Percentiles rank a stretch among this genome's conserved stretches.
Evolutionary conservation across 2,888 invertebrate species (phyloP).

Genomic region (Hololepta plana): DNA sequence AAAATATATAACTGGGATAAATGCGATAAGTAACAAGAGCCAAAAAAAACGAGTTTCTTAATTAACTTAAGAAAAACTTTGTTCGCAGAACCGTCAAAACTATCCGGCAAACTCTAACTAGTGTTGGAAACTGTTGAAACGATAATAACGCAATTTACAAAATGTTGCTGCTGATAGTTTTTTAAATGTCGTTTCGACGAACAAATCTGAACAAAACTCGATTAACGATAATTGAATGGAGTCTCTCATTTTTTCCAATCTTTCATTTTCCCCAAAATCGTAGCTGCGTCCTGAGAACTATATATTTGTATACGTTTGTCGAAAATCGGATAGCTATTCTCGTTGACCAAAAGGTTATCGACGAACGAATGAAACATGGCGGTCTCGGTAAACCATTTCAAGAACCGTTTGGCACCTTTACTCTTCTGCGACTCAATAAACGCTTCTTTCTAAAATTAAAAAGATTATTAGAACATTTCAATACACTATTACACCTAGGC

Average conservation of each 20-base stretch:
- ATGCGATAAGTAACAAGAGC: too few relatives aligned
- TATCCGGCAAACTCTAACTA: too few relatives aligned
- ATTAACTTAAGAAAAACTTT: too few relatives aligned
- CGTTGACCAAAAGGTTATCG: slow-evolving; percentile 26
- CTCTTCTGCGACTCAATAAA: slow-evolving; percentile 41
- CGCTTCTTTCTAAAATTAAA: slow-evolving; percentile 45
- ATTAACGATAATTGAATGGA: slow-evolving; percentile 1
- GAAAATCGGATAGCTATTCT: slow-evolving; percentile 20
- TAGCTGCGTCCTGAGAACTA: slow-evolving; percentile 19
- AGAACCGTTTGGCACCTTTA: slow-evolving; percentile 50
- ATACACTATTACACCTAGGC: too few relatives aligned
- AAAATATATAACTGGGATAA: too few relatives aligned
- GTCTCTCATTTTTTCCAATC: slow-evolving; percentile 16
- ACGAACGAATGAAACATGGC: slow-evolving; percentile 69
- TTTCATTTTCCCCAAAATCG: slow-evolving; percentile 22
- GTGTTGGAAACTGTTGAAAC: too few relatives aligned
- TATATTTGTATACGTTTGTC: slow-evolving; percentile 23
- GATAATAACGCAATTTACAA: too few relatives aligned
- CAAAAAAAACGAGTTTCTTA: too few relatives aligned
- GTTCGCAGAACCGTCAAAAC: too few relatives aligned
- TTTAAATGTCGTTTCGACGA: too few relatives aligned
- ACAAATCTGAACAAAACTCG: slow-evolving; percentile 2
- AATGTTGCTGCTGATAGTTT: too few relatives aligned
- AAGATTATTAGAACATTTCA: slow-evolving; percentile 6
- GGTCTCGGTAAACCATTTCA: slow-evolving; percentile 77